A percentile compares a stretch with the other conserved stretches of the same genome.
Evolutionary conservation across 2,113 vertebrate species (phyloP).

Genomic region (Meleagris gallopavo): DNA sequence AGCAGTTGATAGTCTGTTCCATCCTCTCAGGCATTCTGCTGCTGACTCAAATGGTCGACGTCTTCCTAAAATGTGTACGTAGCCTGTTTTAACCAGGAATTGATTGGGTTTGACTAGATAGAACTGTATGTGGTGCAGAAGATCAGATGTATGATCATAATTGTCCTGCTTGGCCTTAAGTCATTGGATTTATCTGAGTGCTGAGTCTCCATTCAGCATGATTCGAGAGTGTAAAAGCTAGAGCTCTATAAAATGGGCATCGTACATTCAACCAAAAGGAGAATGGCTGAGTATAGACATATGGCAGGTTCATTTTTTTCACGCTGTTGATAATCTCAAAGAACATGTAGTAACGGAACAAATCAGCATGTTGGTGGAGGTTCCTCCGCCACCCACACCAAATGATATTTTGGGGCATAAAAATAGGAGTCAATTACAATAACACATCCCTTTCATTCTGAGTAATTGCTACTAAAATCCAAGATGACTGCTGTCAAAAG

Average conservation of each 20-base stretch:
- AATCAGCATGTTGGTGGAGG: slow-evolving; percentile 41
- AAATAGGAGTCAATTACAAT: slow-evolving; percentile 56
- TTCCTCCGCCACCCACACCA: slow-evolving; percentile 52
- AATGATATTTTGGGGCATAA: slow-evolving; percentile 59
- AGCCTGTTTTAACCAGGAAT: neutral
- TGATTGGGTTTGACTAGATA: neutral
- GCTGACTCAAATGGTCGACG: neutral
- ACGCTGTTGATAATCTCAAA: slow-evolving; percentile 55
- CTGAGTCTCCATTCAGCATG: slow-evolving; percentile 7
- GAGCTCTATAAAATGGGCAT: neutral
- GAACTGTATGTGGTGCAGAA: neutral
- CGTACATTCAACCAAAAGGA: slow-evolving; percentile 39
- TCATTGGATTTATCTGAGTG: neutral
- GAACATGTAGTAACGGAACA: slow-evolving; percentile 75
- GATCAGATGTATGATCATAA: neutral
- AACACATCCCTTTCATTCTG: slow-evolving; percentile 52
- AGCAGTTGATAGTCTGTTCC: neutral
- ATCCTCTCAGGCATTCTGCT: neutral
- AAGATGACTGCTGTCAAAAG: slow-evolving; percentile 18
- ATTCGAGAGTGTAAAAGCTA: slow-evolving; percentile 31
- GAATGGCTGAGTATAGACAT: slow-evolving; percentile 49
- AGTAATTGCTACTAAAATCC: slow-evolving; percentile 53
- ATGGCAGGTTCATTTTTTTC: slow-evolving; percentile 57
- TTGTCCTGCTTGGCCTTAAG: neutral
- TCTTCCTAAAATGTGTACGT: neutral